A percentile compares a stretch with the other conserved stretches of the same genome.
phyloP scores from a whole-genome alignment of 2,888 invertebrate species.

The Helleia helle region DNA sequence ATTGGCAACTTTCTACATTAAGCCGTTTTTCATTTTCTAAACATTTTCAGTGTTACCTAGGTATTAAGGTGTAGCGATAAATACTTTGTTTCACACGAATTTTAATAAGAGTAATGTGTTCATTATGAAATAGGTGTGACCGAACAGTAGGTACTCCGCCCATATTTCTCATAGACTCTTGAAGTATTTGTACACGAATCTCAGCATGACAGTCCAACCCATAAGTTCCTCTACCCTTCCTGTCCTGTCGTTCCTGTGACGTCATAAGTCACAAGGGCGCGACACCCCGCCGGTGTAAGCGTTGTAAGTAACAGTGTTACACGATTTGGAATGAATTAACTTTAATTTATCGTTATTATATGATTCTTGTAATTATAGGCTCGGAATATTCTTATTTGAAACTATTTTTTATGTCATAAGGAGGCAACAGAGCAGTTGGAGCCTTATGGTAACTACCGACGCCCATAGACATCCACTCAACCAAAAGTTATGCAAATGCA shows the following conservation, averaged over 20 bases:
- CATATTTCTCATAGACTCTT: constrained; percentile 17
- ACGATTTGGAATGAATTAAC: constrained; percentile 42
- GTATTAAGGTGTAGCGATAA: too few relatives aligned
- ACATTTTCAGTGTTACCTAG: too few relatives aligned
- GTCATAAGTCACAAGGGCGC: constrained; percentile 11
- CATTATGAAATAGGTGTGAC: constrained; percentile 16
- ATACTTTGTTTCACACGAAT: constrained; percentile 3
- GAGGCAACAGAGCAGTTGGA: too few relatives aligned
- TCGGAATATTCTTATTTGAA: constrained; percentile 2
- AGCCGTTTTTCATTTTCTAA: too few relatives aligned
- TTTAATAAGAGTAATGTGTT: constrained; percentile 14
- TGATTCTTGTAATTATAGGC: constrained; percentile 20
- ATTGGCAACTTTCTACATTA: too few relatives aligned
- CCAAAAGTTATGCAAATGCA: too few relatives aligned
- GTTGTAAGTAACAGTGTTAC: constrained; percentile 38
- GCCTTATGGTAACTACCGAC: too few relatives aligned
- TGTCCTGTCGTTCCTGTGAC: constrained; percentile 3
- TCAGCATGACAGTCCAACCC: constrained; percentile 43
- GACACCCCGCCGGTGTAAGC: constrained; percentile 39
- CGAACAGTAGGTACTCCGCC: constrained; percentile 13
- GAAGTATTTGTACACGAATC: constrained; percentile 11
- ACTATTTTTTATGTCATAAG: too few relatives aligned
- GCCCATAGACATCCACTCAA: too few relatives aligned
- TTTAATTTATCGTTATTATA: constrained; percentile 52
- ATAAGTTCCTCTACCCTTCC: constrained; percentile 14